Conservation (phyloP, 2,113 vertebrate genomes). For the Falco punctatus region DNA sequence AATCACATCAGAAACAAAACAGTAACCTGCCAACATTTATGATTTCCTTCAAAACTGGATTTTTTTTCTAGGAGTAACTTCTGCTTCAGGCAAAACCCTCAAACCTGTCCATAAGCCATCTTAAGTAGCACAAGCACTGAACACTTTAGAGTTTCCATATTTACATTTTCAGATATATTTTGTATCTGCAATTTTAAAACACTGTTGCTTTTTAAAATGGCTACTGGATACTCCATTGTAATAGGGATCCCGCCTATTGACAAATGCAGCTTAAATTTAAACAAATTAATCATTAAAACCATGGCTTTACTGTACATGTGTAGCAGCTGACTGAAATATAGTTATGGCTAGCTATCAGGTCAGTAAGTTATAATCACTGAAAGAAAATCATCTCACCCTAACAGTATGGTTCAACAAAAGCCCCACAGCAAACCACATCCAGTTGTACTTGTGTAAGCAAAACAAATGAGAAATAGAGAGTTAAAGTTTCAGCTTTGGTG, state of each 20-base stretch:
- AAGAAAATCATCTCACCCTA: neutral
- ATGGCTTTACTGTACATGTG: fast-evolving
- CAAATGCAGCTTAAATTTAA: neutral
- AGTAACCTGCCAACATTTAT: neutral
- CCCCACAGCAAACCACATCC: neutral
- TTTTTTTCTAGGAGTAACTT: neutral
- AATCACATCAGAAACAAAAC: neutral
- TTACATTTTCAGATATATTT: neutral
- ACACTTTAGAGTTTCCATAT: neutral
- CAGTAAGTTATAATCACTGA: neutral
- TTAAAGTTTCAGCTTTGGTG: neutral
- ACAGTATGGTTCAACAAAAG: neutral
- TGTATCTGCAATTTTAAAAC: neutral
- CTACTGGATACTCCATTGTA: neutral
- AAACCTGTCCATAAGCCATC: neutral
- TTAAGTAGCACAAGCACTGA: neutral
- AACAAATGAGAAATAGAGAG: neutral
- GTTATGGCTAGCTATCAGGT: neutral
- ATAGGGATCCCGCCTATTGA: neutral
- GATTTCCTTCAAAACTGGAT: neutral
- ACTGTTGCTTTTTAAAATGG: neutral
- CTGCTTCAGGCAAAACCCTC: neutral
- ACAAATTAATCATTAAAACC: neutral
- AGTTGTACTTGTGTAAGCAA: neutral
- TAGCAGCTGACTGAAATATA: neutral